phyloP scores from a whole-genome alignment of 2,113 vertebrate species.

The Rhinopomastus cyanomelas region DNA sequence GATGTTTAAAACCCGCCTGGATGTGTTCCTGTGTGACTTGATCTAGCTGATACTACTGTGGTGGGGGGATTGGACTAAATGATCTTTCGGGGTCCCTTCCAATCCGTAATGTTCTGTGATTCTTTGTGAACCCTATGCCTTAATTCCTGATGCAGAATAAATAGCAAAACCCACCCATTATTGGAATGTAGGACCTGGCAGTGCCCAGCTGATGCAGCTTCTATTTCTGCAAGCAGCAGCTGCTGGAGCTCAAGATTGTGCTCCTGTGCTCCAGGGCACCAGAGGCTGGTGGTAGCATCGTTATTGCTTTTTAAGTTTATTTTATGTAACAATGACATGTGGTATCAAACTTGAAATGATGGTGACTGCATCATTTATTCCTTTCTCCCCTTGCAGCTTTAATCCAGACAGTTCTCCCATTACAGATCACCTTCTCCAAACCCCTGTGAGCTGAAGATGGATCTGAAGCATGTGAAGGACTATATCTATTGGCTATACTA shows the following conservation, averaged over 20 bases:
- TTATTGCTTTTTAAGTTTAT: not conserved
- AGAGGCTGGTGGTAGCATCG: fast-evolving
- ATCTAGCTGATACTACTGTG: no score
- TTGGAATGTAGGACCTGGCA: not conserved
- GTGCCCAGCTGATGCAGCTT: not conserved
- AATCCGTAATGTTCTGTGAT: no score
- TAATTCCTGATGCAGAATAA: not conserved
- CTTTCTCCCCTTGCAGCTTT: not conserved
- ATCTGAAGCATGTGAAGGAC: conserved; percentile 85
- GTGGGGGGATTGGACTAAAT: no score
- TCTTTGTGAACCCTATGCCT: not conserved
- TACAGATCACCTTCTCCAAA: conserved; percentile 12
- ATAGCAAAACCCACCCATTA: not conserved
- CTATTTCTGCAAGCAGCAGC: not conserved
- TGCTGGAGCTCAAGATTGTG: not conserved
- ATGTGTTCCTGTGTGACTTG: no score
- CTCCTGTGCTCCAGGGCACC: not conserved
- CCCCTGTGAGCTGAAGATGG: conserved; percentile 74
- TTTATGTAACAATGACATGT: fast-evolving
- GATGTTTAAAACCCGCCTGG: no score
- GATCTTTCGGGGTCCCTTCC: no score
- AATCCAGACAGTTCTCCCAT: not conserved
- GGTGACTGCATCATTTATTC: not conserved
- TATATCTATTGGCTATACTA: conserved; percentile 94
- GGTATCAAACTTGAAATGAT: not conserved